Percentiles rank a stretch among this genome's conserved stretches.
Evolutionary conservation across 2,888 invertebrate genomes (phyloP).

Genomic region (Rhaphigaster nebulosa): DNA sequence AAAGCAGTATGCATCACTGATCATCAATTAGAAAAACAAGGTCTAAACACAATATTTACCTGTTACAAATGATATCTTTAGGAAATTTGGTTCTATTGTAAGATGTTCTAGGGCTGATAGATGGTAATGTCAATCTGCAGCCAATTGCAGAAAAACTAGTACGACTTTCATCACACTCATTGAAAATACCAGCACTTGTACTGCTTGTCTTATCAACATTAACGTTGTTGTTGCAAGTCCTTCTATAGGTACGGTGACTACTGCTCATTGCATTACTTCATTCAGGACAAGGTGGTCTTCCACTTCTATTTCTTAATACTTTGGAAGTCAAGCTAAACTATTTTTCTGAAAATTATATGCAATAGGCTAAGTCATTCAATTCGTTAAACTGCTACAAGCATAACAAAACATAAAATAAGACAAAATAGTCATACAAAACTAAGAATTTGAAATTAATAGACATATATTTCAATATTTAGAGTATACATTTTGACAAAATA

Average conservation of each 20-base stretch:
- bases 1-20: not conserved
- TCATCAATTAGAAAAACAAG: not conserved
- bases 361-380: not conserved
- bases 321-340: not conserved
- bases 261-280: constrained; percentile 64
- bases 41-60: constrained; percentile 44
- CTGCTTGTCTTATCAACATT: constrained; percentile 63
- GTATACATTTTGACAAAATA: not conserved
- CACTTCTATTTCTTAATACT: constrained; percentile 4
- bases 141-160: constrained; percentile 58
- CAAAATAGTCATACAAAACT: not conserved
- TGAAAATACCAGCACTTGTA: constrained; percentile 60
- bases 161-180: constrained; percentile 63
- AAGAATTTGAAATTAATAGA: not conserved
- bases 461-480: not conserved
- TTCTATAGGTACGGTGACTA: constrained; percentile 65
- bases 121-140: constrained; percentile 63
- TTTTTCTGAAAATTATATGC: not conserved
- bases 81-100: constrained; percentile 63
- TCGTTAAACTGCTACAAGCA: not conserved
- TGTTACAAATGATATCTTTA: constrained; percentile 62
- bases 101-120: constrained; percentile 63
- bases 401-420: not conserved
- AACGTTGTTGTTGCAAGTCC: constrained; percentile 65
- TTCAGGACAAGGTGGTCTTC: constrained; percentile 38